These are phyloP conservation scores for Leptocoma aspasia DNA, from an alignment of 2,113 vertebrate species.

Conservation along the genomic window DNA sequence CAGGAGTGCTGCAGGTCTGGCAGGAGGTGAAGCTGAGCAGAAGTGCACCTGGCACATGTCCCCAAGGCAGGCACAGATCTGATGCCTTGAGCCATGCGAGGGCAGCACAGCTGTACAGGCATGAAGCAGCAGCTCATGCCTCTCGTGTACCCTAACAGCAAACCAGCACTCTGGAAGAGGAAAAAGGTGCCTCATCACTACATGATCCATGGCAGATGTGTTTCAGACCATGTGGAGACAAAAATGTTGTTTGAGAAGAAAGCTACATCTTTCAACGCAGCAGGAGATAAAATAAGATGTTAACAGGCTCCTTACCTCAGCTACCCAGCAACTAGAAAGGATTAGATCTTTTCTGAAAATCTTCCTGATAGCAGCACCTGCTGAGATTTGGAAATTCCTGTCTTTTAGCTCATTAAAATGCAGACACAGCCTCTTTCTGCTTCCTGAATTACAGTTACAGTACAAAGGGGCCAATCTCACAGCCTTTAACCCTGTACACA, in stretches of 20 bases:
- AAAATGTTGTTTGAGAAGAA: conserved; percentile 4
- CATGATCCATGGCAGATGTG: background rate
- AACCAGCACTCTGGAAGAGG: background rate
- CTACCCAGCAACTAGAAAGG: background rate
- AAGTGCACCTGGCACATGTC: background rate
- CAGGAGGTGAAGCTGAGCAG: background rate
- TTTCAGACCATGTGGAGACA: background rate
- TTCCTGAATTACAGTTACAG: background rate
- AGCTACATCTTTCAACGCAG: conserved; percentile 16
- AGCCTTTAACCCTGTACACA: background rate
- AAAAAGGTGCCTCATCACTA: background rate
- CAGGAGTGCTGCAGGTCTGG: background rate
- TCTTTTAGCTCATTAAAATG: background rate
- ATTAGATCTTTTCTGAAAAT: conserved; percentile 28
- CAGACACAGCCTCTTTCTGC: background rate
- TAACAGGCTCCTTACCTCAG: conserved; percentile 9
- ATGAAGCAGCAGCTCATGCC: background rate
- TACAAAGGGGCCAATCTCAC: background rate
- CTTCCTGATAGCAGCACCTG: conserved; percentile 16
- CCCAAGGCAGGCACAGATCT: background rate
- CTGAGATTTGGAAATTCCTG: conserved; percentile 17
- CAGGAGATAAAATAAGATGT: conserved; percentile 21
- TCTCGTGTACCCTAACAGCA: background rate
- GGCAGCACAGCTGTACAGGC: background rate
- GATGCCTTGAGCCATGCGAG: background rate